phyloP scores from a whole-genome alignment of 2,888 invertebrate species.

The Ischnus inquisitorius region DNA sequence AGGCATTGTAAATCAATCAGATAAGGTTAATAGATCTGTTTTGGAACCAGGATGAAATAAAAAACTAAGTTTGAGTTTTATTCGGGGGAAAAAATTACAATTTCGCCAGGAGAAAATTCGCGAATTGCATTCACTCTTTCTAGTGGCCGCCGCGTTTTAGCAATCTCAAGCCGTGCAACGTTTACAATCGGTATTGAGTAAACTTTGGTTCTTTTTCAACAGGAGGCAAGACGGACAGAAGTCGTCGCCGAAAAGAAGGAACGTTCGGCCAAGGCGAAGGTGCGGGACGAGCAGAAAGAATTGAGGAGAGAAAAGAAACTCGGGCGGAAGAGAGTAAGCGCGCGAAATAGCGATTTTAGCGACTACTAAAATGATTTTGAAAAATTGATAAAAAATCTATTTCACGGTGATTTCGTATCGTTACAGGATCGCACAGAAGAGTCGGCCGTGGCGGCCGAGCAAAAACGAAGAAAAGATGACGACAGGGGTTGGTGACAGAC shows the following conservation, averaged over 20 bases:
- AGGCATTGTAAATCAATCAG: too few relatives aligned
- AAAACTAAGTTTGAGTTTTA: too few relatives aligned
- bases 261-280: constrained; percentile 83
- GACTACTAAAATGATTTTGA: too few relatives aligned
- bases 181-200: constrained; percentile 22
- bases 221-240: constrained; percentile 82
- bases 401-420: constrained; percentile 55
- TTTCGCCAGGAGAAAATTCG: too few relatives aligned
- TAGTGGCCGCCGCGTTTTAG: too few relatives aligned
- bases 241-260: constrained; percentile 81
- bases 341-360: too few relatives aligned
- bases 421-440: constrained; percentile 92
- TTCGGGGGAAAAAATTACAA: too few relatives aligned
- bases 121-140: too few relatives aligned
- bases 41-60: too few relatives aligned
- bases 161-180: constrained; percentile 62
- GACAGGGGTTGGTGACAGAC: constrained; percentile 88
- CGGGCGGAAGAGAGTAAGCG: constrained; percentile 91
- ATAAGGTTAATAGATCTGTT: too few relatives aligned
- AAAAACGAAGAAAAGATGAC: constrained; percentile 93
- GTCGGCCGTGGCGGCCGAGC: constrained; percentile 88
- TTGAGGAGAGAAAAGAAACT: constrained; percentile 93
- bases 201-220: constrained; percentile 53
- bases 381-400: neutral
- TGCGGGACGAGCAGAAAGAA: constrained; percentile 92